Conservation (phyloP, 2,797 vertebrate genomes). For the Botia almorhae region DNA sequence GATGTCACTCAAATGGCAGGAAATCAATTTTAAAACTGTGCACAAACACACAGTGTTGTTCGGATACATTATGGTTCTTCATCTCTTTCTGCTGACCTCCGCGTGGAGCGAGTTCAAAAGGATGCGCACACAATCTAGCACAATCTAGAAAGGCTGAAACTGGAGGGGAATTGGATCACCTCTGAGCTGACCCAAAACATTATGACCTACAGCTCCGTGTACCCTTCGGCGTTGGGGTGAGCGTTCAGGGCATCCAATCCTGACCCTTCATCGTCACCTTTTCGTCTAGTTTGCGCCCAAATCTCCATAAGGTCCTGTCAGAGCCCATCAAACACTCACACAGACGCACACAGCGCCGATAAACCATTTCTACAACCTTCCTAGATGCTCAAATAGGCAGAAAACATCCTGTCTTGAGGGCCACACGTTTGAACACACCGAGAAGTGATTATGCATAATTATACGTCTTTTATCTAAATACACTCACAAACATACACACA, state of each 20-base stretch:
- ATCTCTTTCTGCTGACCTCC: conserved; percentile 78
- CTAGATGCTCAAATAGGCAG: conserved; percentile 45
- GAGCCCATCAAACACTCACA: conserved; percentile 68
- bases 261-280: conserved; percentile 51
- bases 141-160: conserved; percentile 70
- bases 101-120: conserved; percentile 75
- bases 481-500: background rate
- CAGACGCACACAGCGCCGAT: conserved; percentile 16
- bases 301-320: conserved; percentile 85
- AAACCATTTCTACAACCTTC: conserved; percentile 13
- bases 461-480: conserved; percentile 30
- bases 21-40: conserved; percentile 44
- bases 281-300: conserved; percentile 72
- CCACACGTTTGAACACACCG: background rate
- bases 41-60: conserved; percentile 48
- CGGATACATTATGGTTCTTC: conserved; percentile 65
- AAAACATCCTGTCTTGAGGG: conserved; percentile 21
- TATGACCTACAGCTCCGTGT: conserved; percentile 71
- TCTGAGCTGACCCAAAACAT: conserved; percentile 77
- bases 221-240: conserved; percentile 68
- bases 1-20: conserved; percentile 24
- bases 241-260: conserved; percentile 67
- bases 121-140: conserved; percentile 78
- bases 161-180: conserved; percentile 83
- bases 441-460: conserved; percentile 22